phyloP scores from a whole-genome alignment of 2,888 invertebrate species.

The Timema podura region DNA sequence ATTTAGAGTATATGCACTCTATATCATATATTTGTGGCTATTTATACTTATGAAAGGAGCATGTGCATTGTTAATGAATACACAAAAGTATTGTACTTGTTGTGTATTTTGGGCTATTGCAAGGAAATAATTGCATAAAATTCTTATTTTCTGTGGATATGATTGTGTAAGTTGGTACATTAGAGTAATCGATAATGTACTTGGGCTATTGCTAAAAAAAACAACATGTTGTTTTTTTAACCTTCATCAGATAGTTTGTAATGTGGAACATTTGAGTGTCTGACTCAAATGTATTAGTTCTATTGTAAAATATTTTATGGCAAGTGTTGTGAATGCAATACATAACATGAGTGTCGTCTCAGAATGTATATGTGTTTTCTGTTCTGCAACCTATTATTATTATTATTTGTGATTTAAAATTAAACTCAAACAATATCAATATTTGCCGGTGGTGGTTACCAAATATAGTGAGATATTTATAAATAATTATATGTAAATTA shows the following conservation, averaged over 20 bases:
- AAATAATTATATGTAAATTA: too few species aligned
- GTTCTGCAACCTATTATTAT: background rate
- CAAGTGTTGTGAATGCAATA: constrained; percentile 25
- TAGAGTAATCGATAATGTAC: constrained; percentile 29
- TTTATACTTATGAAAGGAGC: constrained; percentile 14
- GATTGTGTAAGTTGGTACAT: constrained; percentile 25
- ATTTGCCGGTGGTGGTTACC: background rate
- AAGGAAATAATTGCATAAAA: constrained; percentile 25
- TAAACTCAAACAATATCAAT: background rate
- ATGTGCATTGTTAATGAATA: constrained; percentile 20
- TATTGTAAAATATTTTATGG: constrained; percentile 30
- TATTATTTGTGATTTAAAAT: background rate
- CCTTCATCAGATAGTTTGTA: constrained; percentile 22
- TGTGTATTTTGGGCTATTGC: constrained; percentile 28
- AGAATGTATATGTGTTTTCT: constrained; percentile 27
- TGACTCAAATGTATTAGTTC: constrained; percentile 30
- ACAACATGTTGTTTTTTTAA: constrained; percentile 22
- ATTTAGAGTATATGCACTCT: constrained; percentile 15
- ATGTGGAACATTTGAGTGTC: constrained; percentile 30
- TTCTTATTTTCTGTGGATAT: constrained; percentile 26
- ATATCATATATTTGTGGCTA: constrained; percentile 17
- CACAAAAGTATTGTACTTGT: constrained; percentile 24
- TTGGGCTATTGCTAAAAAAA: constrained; percentile 32
- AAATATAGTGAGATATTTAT: too few species aligned
- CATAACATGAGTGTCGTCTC: constrained; percentile 29